Base-by-base conservation (phyloP, 2,113 vertebrate species). In the Colius striatus region DNA sequence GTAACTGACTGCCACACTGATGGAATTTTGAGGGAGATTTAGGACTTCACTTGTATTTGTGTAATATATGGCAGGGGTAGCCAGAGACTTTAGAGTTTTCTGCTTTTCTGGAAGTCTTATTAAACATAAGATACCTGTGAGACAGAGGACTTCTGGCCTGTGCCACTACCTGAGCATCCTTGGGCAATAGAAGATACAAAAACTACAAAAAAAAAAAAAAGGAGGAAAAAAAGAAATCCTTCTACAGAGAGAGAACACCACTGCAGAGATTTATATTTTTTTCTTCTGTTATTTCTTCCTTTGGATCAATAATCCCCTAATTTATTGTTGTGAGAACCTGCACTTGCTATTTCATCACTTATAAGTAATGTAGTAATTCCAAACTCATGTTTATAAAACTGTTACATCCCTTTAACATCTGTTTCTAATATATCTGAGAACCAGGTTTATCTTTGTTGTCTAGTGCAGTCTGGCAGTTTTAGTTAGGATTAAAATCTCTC, bases 341-440 rank as follows among this genome's bases (percentile, higher is more conserved):
- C 61, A 68, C 48, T 95, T 89, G 68, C 60, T 58, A 84, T 84
- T 94, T 92, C 73, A 75, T 74, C 84, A 75, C 65, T 90, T 61
- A 20, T 16, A 57, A 94, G 91, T 65, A 94, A 86, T 18, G 47
- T 18, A 80, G 63, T 58, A 66, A 90, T 92, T 89, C 53, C 76
- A 93, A 86, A 86, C 47, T 92, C 51, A 58, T 63, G 43, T 71
- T 89, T 78, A 82, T 82, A 75, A 89, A 91, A 78, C 50, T 67
- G 17, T 61, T 91, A 68, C 53, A 65, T 55, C 58, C 84, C 38
- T 91, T 65, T 50, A 82, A 89, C 51, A 84, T 94, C 81, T 87
- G 77, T 68, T 96, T 75, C 77, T 57, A 90, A 89, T 90, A 61
- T 21, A 36, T n/a, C 30, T 27, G 68, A 92, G 89, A 92, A 80